A percentile compares a stretch with the other conserved stretches of the same genome.
phyloP scores from a whole-genome alignment of 2,888 invertebrate genomes.

The Eupithecia vulgata region DNA sequence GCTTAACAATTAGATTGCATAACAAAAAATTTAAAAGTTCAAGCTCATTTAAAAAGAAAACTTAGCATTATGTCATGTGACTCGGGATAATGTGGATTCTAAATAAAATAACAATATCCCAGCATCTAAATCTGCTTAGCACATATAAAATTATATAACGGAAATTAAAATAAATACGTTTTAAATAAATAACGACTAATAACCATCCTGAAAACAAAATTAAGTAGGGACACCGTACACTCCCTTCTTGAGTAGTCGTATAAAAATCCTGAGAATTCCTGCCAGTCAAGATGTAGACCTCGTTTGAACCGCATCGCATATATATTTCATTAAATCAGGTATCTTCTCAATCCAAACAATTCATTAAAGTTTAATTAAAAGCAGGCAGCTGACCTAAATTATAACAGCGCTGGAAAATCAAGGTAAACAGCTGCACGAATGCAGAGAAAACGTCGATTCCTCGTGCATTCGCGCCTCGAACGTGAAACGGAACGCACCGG shows the following conservation, averaged over 20 bases:
- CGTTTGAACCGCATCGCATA: too few relatives aligned
- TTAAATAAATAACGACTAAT: too few relatives aligned
- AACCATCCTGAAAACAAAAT: neutral
- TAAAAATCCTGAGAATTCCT: neutral
- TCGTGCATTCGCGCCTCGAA: slow-evolving; percentile 59
- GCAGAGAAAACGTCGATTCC: slow-evolving; percentile 55
- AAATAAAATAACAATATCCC: neutral
- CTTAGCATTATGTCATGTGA: too few relatives aligned
- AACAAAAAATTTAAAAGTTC: too few relatives aligned
- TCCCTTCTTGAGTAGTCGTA: neutral
- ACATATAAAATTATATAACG: too few relatives aligned
- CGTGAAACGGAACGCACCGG: slow-evolving; percentile 61
- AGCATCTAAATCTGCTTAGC: neutral
- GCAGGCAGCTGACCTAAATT: slow-evolving; percentile 29
- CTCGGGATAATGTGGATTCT: too few relatives aligned
- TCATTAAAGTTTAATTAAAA: slow-evolving; percentile 26
- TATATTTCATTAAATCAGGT: too few relatives aligned
- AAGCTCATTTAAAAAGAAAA: too few relatives aligned
- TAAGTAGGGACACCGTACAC: too few relatives aligned
- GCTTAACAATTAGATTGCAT: too few relatives aligned
- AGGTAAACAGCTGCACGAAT: slow-evolving; percentile 60
- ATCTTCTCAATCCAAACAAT: neutral
- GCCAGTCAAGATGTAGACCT: too few relatives aligned
- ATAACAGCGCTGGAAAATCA: slow-evolving; percentile 63
- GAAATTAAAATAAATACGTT: too few relatives aligned